phyloP scores from a whole-genome alignment of 1,140 invertebrate genomes.

The Pseudomyrmex cubaensis region DNA sequence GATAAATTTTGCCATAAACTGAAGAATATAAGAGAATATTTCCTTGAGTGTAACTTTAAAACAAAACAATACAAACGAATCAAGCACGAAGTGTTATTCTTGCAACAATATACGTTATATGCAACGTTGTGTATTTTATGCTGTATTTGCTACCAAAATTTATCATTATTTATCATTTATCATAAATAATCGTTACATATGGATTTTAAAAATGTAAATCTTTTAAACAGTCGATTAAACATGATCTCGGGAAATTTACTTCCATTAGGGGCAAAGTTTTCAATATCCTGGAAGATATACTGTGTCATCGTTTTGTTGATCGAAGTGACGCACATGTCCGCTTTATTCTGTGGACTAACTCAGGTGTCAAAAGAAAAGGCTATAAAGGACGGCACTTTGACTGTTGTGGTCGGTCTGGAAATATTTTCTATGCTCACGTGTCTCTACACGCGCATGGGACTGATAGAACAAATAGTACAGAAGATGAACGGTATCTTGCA shows the following conservation, averaged over 20 bases:
- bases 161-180: background rate
- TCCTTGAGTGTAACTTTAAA: too few relatives aligned
- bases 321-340: background rate
- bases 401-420: slow-evolving; percentile 39
- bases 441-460: slow-evolving; percentile 27
- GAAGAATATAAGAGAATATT: too few relatives aligned
- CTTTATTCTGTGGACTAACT: slow-evolving; percentile 7
- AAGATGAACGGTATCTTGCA: slow-evolving; percentile 31
- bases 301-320: slow-evolving; percentile 7
- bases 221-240: slow-evolving; percentile 61
- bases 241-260: slow-evolving; percentile 63
- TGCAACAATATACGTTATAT: too few relatives aligned
- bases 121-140: too few relatives aligned
- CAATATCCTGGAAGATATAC: slow-evolving; percentile 16
- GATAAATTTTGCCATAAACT: too few relatives aligned
- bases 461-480: slow-evolving; percentile 41
- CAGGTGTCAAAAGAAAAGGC: slow-evolving; percentile 22
- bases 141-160: too few relatives aligned
- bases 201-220: slow-evolving; percentile 67
- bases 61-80: too few relatives aligned
- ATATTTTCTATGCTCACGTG: slow-evolving; percentile 4
- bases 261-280: slow-evolving; percentile 20
- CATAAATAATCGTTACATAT: slow-evolving; percentile 7
- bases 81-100: too few relatives aligned
- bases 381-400: slow-evolving; percentile 53